phyloP scores from a whole-genome alignment of 2,888 invertebrate genomes.

The Aspidiotus destructor region DNA sequence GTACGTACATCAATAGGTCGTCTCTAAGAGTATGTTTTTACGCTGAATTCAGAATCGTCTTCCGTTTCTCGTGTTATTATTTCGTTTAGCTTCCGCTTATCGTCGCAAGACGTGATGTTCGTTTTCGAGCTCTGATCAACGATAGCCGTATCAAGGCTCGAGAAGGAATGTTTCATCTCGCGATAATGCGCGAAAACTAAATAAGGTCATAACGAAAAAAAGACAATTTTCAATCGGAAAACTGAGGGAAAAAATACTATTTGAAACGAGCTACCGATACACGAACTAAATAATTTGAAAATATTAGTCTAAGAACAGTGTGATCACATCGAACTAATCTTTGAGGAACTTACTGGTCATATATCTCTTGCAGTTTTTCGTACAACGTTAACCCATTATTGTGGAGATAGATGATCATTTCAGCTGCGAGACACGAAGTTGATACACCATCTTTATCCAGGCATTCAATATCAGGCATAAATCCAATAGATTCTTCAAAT shows the following conservation, averaged over 20 bases:
- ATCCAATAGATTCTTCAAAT: constrained; percentile 98
- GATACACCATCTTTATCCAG: constrained; percentile 95
- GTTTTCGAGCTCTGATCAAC: no score
- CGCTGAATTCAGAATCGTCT: no score
- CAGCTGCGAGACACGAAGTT: constrained; percentile 70
- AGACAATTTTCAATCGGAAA: no score
- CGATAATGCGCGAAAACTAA: no score
- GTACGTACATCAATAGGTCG: no score
- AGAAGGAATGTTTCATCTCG: no score
- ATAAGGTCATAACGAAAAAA: no score
- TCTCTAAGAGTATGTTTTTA: no score
- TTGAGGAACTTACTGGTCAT: constrained; percentile 50
- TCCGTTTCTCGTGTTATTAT: no score
- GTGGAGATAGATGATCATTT: constrained; percentile 62
- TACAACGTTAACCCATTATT: constrained; percentile 48
- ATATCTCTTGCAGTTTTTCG: constrained; percentile 63
- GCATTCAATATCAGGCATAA: constrained; percentile 79
- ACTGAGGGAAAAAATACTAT: not conserved
- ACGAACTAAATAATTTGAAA: constrained; percentile 1
- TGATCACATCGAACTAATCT: constrained; percentile 3
- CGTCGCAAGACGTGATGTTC: no score
- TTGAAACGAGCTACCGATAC: not conserved
- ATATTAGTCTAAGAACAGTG: not conserved
- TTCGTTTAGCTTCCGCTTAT: no score
- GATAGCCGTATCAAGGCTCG: no score